Evolutionary conservation across 2,113 vertebrate genomes (phyloP), one percentile per base, ranked within the genome.

Genomic region (Chloroceryle aenea): DNA sequence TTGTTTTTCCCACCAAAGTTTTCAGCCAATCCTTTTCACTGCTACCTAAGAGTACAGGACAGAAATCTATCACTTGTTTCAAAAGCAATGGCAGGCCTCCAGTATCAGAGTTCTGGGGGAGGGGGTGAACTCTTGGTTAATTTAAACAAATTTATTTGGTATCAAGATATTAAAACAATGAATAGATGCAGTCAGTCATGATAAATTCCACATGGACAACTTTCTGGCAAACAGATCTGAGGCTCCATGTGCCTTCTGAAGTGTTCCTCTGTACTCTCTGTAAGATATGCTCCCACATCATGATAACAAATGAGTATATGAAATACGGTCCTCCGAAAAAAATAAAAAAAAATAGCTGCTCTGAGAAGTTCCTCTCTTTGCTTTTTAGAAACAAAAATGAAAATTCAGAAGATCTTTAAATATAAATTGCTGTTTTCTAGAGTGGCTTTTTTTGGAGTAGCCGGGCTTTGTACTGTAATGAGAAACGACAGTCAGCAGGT

Each of bases 371-470:
- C 15, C n/a, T 80, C 12, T 29, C 26, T 50, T 45, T 93, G 10
- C 19, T 40, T 52, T 56, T 48, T 69, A 19, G 10, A 32, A 78
- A 7, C 23, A 52, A 50, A 48, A 36, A 75, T 12, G 29, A 90
- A 52, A 85, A 82, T 87, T 94, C 58, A 73, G n/a, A 63, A 74
- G 10, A 6, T 56, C 4, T 77, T 91, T n/a, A 92, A 77, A 86
- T 78, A 59, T 19, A 56, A 72, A 59, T 89, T 25, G 4, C 17
- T 84, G 6, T 4, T 56, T 77, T 75, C 10, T 4, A 13, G 59
- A 56, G 30, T 18, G 12, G 5, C 2, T 8, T 42, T 20, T 45
- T 42, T 18, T 7, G 26, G 14, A 19, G 43, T 13, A 19, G 14
- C 14, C 20, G 74, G 48, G 34, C 20, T 77, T 56, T 69, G 8